Evolutionary conservation across 2,888 invertebrate genomes (phyloP).

Genomic region (Amphipyra berbera): DNA sequence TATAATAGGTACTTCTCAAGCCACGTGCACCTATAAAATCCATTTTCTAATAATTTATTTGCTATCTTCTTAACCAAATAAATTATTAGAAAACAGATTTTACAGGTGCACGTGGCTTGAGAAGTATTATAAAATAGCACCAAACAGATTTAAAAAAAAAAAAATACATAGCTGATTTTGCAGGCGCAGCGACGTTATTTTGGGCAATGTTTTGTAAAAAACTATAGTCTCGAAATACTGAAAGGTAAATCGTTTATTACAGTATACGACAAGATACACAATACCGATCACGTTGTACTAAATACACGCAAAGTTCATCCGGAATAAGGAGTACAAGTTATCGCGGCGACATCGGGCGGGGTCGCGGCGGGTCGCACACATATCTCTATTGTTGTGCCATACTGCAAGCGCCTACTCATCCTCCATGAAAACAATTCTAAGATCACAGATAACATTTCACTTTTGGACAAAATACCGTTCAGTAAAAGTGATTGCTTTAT

Average conservation of each 20-base stretch:
- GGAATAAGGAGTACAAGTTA: slow-evolving; percentile 33
- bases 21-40: too few relatives aligned
- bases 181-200: too few relatives aligned
- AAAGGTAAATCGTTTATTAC: slow-evolving; percentile 36
- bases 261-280: slow-evolving; percentile 21
- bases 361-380: slow-evolving; percentile 44
- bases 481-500: slow-evolving; percentile 74
- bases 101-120: too few relatives aligned
- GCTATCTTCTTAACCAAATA: too few relatives aligned
- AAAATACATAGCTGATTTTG: too few relatives aligned
- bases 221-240: not conserved
- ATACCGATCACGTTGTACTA: slow-evolving; percentile 24
- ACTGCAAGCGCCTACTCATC: slow-evolving; percentile 75
- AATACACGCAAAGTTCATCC: slow-evolving; percentile 45
- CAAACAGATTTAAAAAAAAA: too few relatives aligned
- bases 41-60: too few relatives aligned
- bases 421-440: slow-evolving; percentile 77
- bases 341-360: slow-evolving; percentile 43
- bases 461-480: slow-evolving; percentile 72
- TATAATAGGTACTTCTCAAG: too few relatives aligned
- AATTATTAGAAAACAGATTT: too few relatives aligned
- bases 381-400: slow-evolving; percentile 52
- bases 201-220: too few relatives aligned
- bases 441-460: slow-evolving; percentile 76
- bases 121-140: too few relatives aligned